Evolutionary conservation across 2,797 vertebrate genomes (phyloP).

Genomic region (Leptodactylus fallax): DNA sequence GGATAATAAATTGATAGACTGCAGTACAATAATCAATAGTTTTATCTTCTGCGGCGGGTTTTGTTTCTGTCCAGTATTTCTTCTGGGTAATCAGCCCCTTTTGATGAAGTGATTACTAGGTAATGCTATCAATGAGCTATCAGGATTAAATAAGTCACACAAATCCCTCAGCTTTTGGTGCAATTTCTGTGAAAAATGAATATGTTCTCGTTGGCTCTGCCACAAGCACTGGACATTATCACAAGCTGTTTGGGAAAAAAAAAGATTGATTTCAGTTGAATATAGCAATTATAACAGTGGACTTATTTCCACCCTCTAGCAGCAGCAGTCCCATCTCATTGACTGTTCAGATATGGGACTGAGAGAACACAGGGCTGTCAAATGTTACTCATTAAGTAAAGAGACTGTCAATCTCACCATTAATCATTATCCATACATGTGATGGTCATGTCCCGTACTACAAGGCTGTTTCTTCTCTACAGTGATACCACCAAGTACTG

Average conservation of each 20-base stretch:
- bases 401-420: slow-evolving; percentile 12
- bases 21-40: slow-evolving; percentile 62
- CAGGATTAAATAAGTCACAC: slow-evolving; percentile 71
- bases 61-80: slow-evolving; percentile 67
- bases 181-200: slow-evolving; percentile 72
- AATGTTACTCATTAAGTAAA: slow-evolving; percentile 29
- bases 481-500: background rate
- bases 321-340: background rate
- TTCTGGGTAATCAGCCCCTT: slow-evolving; percentile 70
- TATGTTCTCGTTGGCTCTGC: slow-evolving; percentile 69
- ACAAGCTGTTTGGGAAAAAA: slow-evolving; percentile 27
- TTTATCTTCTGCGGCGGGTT: slow-evolving; percentile 67
- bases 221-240: slow-evolving; percentile 66
- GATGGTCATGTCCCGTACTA: background rate
- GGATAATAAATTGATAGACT: slow-evolving; percentile 49
- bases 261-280: slow-evolving; percentile 59
- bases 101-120: slow-evolving; percentile 75
- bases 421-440: slow-evolving; percentile 9
- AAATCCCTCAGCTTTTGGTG: slow-evolving; percentile 68
- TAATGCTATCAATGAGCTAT: slow-evolving; percentile 73
- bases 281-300: slow-evolving; percentile 17
- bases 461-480: background rate
- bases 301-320: slow-evolving; percentile 18
- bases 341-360: slow-evolving; percentile 35
- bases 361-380: background rate